phyloP scores from a whole-genome alignment of 2,888 invertebrate genomes.

The Sinhomidia bicolor region DNA sequence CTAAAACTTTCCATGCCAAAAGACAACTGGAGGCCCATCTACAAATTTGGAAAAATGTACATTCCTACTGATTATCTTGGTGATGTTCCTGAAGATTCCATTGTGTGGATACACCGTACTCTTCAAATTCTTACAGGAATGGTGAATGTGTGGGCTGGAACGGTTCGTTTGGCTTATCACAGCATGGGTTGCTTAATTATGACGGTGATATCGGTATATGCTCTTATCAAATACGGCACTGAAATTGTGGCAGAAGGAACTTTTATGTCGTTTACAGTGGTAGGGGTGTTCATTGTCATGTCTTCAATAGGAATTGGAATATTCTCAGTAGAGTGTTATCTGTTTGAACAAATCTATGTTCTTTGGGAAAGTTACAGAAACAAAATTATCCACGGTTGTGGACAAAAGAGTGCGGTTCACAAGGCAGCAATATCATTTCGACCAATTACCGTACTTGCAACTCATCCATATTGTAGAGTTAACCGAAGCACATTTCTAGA shows the following conservation, averaged over 20 bases:
- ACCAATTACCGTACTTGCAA: background rate
- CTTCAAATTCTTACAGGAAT: no score
- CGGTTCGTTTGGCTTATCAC: background rate
- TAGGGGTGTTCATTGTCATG: background rate
- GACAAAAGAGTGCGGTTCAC: background rate
- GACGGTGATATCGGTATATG: background rate
- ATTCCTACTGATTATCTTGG: no score
- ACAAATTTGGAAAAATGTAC: no score
- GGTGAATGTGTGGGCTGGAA: background rate
- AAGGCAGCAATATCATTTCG: background rate
- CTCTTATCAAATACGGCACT: background rate
- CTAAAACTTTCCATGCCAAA: no score
- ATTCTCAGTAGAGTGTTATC: background rate
- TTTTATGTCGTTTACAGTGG: background rate
- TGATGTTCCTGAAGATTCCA: no score
- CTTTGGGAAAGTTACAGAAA: background rate
- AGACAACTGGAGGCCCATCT: no score
- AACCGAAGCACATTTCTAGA: background rate
- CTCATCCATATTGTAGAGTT: background rate
- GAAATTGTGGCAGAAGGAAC: background rate
- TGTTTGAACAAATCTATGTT: background rate
- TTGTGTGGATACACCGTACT: no score
- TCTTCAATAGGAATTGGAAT: background rate
- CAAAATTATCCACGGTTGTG: background rate
- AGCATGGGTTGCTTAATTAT: background rate